Base-by-base conservation (phyloP, 1,140 invertebrate genomes). In the Solenopsis fugax region DNA sequence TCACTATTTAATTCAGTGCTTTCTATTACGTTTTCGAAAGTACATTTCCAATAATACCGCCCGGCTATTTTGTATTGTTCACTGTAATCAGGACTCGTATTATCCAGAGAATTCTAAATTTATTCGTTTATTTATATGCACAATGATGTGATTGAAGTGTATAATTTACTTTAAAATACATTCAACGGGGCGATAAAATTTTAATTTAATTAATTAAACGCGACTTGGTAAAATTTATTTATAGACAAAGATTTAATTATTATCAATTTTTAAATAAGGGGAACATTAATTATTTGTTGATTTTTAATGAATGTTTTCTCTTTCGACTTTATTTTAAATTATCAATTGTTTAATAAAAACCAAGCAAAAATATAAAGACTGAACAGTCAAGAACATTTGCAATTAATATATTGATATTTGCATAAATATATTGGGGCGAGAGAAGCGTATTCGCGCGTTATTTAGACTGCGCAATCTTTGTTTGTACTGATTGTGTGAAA, bases 401-500 rank as follows among this genome's bases (percentile, higher is more conserved):
- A 41, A 41, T 5, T 1, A 29, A 69, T 80, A 29, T 58, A 45
- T 58, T 34, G 65, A 52, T 10, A 18, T 62, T 65, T 37, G 58
- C 24, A 21, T 10, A 52, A 65, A 2, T 80, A 34, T 10, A 9
- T 10, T 1, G 52, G 0, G 48, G 9, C 48, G n/a, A 56, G 21
- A 64, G 12, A 7, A 10, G 34, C 24, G 5, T 2, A 45, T 37
- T 21, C n/a, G 29, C 18, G 52, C 21, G 4, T 56, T 69, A 54
- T 69, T 81, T 69, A 52, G 52, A n/a, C 4, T n/a, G 2, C 10
- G 24, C 37, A 72, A 60, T 82, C 21, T 58, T 48, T 60, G 41
- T 73, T 82, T 73, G 29, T 2, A 82, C 21, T 24, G 16, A 16
- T 52, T 50, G 29, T 16, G 16, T 24, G 37, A 82, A 73, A 73